Conservation (phyloP, 2,888 invertebrate genomes). For the Amphimallon solstitiale region DNA sequence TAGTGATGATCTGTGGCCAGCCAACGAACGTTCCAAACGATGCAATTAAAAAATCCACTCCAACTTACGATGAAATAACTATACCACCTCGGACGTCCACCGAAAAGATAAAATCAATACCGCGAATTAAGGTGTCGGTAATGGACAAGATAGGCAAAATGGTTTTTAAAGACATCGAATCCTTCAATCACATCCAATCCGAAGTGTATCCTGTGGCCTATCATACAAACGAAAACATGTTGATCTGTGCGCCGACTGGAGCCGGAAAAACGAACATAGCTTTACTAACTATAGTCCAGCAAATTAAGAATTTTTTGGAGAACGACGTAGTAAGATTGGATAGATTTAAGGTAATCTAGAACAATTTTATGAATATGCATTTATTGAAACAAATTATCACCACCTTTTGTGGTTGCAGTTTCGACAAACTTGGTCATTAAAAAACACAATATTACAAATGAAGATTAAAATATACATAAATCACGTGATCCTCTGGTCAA, state of each 20-base stretch:
- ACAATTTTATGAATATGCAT: too few species aligned
- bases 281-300: constrained; percentile 89
- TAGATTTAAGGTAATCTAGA: constrained; percentile 82
- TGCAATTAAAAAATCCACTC: constrained; percentile 76
- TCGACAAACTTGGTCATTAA: too few species aligned
- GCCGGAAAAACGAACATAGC: constrained; percentile 99
- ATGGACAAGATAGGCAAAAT: constrained; percentile 82
- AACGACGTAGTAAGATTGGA: constrained; percentile 86
- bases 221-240: constrained; percentile 93
- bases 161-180: constrained; percentile 88
- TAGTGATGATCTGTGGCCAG: constrained; percentile 51
- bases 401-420: too few species aligned
- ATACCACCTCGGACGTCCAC: constrained; percentile 78
- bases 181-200: constrained; percentile 93
- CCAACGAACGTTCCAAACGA: constrained; percentile 75
- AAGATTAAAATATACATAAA: too few species aligned
- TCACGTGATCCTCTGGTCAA: too few species aligned
- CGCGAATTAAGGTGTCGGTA: constrained; percentile 51
- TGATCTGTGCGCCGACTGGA: constrained; percentile 99
- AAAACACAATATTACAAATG: too few species aligned
- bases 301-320: constrained; percentile 86
- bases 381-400: too few species aligned
- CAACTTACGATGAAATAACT: constrained; percentile 85
- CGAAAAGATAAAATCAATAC: constrained; percentile 14
- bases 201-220: constrained; percentile 96